Conservation (phyloP, 2,888 invertebrate genomes). For the Cecidostiba fungosa region DNA sequence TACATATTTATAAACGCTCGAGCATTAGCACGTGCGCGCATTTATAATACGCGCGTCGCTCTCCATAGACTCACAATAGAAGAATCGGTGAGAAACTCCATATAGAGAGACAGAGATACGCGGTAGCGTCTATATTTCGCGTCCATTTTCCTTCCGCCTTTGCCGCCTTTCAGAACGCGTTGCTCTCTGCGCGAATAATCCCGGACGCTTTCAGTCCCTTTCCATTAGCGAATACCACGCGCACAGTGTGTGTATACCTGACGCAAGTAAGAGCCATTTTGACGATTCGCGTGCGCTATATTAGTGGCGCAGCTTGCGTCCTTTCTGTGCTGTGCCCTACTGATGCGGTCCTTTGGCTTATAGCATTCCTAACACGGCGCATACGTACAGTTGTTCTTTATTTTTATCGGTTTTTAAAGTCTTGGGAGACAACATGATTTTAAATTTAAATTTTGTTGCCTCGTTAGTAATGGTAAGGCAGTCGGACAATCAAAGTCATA, state of each 20-base stretch:
- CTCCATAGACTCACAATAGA: neutral
- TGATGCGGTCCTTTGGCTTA: too few relatives aligned
- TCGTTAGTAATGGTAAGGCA: too few relatives aligned
- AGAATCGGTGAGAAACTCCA: constrained; percentile 1
- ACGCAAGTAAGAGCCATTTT: constrained; percentile 1
- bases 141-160: constrained; percentile 6
- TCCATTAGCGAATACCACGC: neutral
- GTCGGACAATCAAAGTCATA: too few relatives aligned
- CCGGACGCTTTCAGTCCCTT: constrained; percentile 12
- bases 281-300: neutral
- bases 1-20: constrained; percentile 1
- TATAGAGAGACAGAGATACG: neutral
- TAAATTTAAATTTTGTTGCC: too few relatives aligned
- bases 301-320: neutral
- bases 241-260: neutral
- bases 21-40: constrained; percentile 28
- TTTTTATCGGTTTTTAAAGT: too few relatives aligned
- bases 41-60: neutral
- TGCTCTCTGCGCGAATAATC: neutral
- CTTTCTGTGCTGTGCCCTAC: too few relatives aligned
- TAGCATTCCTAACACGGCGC: too few relatives aligned
- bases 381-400: too few relatives aligned
- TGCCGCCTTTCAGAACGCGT: constrained; percentile 1
- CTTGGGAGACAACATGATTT: too few relatives aligned
- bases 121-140: constrained; percentile 6